These are phyloP conservation scores for Meliscaeva auricollis DNA, from an alignment of 2,888 invertebrate species.

Conservation along the genomic window DNA sequence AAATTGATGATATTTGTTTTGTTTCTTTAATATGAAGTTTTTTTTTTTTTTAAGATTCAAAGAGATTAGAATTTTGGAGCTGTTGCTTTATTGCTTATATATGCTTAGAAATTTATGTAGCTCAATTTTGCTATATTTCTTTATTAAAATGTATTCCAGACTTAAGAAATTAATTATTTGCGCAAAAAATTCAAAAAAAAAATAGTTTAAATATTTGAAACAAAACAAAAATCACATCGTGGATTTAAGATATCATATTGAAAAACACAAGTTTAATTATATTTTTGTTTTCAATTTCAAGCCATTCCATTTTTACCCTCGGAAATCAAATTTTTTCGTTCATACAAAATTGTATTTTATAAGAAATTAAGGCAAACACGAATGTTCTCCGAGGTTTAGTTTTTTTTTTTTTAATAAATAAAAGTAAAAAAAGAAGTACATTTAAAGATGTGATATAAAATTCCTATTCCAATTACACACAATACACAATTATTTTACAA, in stretches of 20 bases:
- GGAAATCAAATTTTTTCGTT: too few species aligned
- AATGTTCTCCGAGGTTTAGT: too few species aligned
- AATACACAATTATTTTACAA: neutral
- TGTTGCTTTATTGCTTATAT: neutral
- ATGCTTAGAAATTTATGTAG: neutral
- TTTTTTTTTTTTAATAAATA: too few species aligned
- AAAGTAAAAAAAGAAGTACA: neutral
- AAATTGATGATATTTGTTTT: slow-evolving; percentile 32
- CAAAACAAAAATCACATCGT: slow-evolving; percentile 41
- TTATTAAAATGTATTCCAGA: too few species aligned
- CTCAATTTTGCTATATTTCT: too few species aligned
- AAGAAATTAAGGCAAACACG: too few species aligned
- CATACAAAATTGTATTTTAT: too few species aligned
- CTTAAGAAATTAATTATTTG: too few species aligned
- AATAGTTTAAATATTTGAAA: slow-evolving; percentile 1
- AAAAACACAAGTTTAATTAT: neutral
- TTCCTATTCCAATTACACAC: slow-evolving; percentile 36
- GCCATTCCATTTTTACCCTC: too few species aligned
- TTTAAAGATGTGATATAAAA: neutral
- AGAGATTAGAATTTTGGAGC: neutral
- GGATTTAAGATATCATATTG: neutral
- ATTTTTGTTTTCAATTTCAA: too few species aligned
- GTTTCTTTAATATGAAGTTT: slow-evolving; percentile 31
- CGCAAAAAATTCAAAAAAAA: neutral
- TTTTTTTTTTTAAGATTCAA: neutral